Evolutionary conservation across 2,888 invertebrate species (phyloP), one percentile per base, ranked within the genome.

Genomic region (Campaea margaritaria): DNA sequence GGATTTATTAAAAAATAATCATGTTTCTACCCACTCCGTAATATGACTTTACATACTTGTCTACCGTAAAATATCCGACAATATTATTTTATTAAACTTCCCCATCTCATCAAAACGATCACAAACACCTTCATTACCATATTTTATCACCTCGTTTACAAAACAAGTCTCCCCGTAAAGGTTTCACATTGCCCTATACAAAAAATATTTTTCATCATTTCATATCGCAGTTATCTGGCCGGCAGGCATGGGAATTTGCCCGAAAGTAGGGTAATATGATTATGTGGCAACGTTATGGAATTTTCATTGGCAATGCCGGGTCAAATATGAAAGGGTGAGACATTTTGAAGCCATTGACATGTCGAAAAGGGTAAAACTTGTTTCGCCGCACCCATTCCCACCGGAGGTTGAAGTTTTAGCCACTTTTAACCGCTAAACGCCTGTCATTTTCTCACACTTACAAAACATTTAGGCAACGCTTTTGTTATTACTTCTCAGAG

Each of bases 231-330:
- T 59, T 54, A 54, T 59, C 53, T 41, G 42, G 14, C 58, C 54
- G 41, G 48, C 43, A 53, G 42, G 44, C 34, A 48, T 50, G 21
- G 49, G 44, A 53, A 53, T 59, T 53, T 39, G 15, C 49, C 31
- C 41, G 38, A 59, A 54, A 54, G 50, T 59, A 45, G 59, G 54
- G 53, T 54, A 54, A 54, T 53, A 49, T 50, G 49, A 52, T 51
- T 46, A 58, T 53, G 36, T 52, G 52, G 47, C 47, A 28, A 58
- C 43, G 58, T 39, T 31, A 38, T 53, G 48, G 48, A 52, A 47
- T 51, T 58, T 52, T 47, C 34, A 58, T 51, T 45, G 56, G 49
- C 27, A 2, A 43, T 16, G 16, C 11, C 4, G 12, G 44, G 44
- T n/a, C 21, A 0, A 14, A 39, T 43, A 7, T 43, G 42, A 43